Evolutionary conservation across 2,888 invertebrate genomes (phyloP), one percentile per base, ranked within the genome.

Genomic region (Hirtodrosophila histrioides): DNA sequence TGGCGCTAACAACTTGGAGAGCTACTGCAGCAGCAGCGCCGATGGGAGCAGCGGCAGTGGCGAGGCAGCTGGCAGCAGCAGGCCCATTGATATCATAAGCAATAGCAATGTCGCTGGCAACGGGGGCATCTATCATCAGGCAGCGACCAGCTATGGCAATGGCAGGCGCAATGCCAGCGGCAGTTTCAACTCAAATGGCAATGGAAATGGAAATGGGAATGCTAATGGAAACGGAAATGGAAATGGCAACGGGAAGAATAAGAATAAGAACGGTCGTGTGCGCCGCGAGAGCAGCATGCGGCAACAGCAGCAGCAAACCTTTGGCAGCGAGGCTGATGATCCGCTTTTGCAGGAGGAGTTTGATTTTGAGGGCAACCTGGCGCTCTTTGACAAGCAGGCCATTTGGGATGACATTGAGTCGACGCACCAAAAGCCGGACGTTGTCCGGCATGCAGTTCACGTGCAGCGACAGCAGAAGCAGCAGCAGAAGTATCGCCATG

Each of bases 321-420:
- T 92, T 75, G 89, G 90, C 23, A 89, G 90, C 12, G 91, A 92
- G 2, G 85, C 91, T 2, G 92, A 92, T 64, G 92, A 92, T 82
- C 90, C 91, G 0, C 67, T 88, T 3, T 75, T 91, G 57, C 87
- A 89, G 45, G 90, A 95, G 89, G 98, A 98, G 86, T 98, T 98
- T 93, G 98, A 98, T 93, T 98, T 98, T 93, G 98, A 98, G 90
- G 97, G 97, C 73, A 98, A 98, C 92, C 93, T 98, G 56, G 97
- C 97, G 23, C 92, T 98, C 46, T 98, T 98, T 92, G 95, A 98
- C 92, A 98, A 98, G 92, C 92, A 94, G 92, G 95, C 95, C 24
- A 93, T 96, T 48, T 96, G 95, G 94, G 94, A 96, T 85, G 94
- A 95, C 91, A 94, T 96, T 46, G 94, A 95, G 87, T 91, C 92